Evolutionary conservation across 2,797 vertebrate species (phyloP).

Genomic region (Siniperca scherzeri): DNA sequence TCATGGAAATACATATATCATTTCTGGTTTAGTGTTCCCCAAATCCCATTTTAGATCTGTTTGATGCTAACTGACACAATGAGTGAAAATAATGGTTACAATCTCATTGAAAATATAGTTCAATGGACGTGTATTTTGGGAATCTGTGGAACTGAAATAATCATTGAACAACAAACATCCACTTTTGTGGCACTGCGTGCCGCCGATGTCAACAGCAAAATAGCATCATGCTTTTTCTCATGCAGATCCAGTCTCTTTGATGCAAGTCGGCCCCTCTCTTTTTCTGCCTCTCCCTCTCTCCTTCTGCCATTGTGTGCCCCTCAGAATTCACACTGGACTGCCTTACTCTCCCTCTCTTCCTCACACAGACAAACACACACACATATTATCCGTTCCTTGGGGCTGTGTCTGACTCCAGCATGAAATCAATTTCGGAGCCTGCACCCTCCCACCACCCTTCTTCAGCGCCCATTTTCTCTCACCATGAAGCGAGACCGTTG

Average conservation of each 20-base stretch:
- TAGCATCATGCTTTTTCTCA: slow-evolving; percentile 73
- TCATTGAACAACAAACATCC: slow-evolving; percentile 57
- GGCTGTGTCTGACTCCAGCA: slow-evolving; percentile 82
- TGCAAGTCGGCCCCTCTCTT: slow-evolving; percentile 68
- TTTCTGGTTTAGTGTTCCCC: not conserved
- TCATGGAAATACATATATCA: not conserved
- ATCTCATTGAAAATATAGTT: slow-evolving; percentile 11
- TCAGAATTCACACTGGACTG: slow-evolving; percentile 66
- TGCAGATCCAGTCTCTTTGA: slow-evolving; percentile 75
- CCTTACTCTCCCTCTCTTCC: slow-evolving; percentile 45
- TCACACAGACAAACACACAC: slow-evolving; percentile 43
- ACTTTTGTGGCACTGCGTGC: slow-evolving; percentile 46
- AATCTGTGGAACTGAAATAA: slow-evolving; percentile 51
- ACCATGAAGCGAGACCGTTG: slow-evolving; percentile 80
- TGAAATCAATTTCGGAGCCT: slow-evolving; percentile 84
- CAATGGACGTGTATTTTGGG: not conserved
- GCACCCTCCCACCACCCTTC: slow-evolving; percentile 69
- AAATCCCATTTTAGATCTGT: not conserved
- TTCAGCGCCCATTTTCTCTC: slow-evolving; percentile 75
- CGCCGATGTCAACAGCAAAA: slow-evolving; percentile 62
- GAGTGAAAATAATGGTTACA: not conserved
- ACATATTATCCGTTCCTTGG: slow-evolving; percentile 69
- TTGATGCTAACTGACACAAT: not conserved
- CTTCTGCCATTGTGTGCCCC: slow-evolving; percentile 67
- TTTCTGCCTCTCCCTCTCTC: slow-evolving; percentile 48